Evolutionary conservation across 2,113 vertebrate species (phyloP).

Genomic region (Pan troglodytes): DNA sequence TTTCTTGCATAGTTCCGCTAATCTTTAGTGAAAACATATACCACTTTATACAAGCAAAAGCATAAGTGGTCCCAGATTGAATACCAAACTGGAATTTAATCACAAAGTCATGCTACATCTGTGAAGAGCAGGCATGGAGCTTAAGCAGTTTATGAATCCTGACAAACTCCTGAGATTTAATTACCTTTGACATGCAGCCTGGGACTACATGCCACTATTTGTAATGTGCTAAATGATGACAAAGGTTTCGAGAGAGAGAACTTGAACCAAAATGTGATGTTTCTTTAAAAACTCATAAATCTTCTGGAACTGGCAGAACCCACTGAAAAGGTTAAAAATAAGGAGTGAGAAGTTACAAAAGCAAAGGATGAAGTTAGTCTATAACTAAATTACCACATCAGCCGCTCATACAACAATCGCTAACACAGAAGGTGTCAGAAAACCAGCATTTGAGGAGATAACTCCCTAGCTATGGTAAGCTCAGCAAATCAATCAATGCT

Average conservation of each 20-base stretch:
- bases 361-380: neutral
- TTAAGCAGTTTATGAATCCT: constrained; percentile 53
- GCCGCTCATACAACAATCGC: neutral
- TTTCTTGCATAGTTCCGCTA: constrained; percentile 50
- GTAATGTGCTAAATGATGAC: constrained; percentile 38
- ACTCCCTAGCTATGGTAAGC: neutral
- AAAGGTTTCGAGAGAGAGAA: constrained; percentile 50
- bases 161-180: constrained; percentile 58
- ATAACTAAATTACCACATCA: neutral
- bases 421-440: neutral
- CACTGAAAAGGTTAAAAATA: neutral
- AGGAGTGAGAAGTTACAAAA: neutral
- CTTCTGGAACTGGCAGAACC: neutral
- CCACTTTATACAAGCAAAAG: constrained; percentile 18
- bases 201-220: constrained; percentile 20
- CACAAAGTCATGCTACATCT: constrained; percentile 50
- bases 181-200: constrained; percentile 52
- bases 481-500: neutral
- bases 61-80: neutral
- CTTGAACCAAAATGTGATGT: constrained; percentile 13
- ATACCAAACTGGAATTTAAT: constrained; percentile 53
- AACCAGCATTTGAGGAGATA: neutral
- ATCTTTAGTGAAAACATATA: constrained; percentile 36
- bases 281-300: neutral
- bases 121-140: neutral